Conservation (phyloP, 2,797 vertebrate genomes). For the Danio tinwini region DNA sequence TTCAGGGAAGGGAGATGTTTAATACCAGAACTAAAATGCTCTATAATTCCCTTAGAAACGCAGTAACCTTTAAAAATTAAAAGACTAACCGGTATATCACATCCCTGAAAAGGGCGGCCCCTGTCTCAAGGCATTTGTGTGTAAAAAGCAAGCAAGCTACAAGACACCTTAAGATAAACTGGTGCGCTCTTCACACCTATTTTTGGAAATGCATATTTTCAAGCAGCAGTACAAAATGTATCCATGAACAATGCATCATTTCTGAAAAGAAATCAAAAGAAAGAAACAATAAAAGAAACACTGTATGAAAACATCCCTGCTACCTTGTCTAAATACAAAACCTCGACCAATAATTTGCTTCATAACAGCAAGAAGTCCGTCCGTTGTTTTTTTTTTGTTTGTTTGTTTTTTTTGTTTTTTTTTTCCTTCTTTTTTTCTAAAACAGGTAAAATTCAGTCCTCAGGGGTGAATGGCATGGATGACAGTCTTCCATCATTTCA, state of each 20-base stretch:
- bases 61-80: constrained; percentile 67
- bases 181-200: constrained; percentile 90
- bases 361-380: constrained; percentile 99
- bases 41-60: constrained; percentile 68
- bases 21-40: constrained; percentile 65
- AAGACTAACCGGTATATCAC: constrained; percentile 34
- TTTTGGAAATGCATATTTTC: constrained; percentile 98
- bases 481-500: constrained; percentile 92
- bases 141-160: constrained; percentile 67
- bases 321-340: constrained; percentile 99
- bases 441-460: constrained; percentile 99
- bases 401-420: constrained; percentile 74
- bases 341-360: constrained; percentile 99
- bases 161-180: constrained; percentile 79
- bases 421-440: constrained; percentile 84
- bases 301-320: constrained; percentile 99
- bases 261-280: constrained; percentile 99
- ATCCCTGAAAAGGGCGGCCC: constrained; percentile 59
- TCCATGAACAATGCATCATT: constrained; percentile 99
- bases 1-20: constrained; percentile 67
- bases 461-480: constrained; percentile 96
- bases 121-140: constrained; percentile 62
- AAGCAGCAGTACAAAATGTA: constrained; percentile 99
- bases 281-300: constrained; percentile 82
- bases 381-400: constrained; percentile 73